Percentiles rank a stretch among this genome's conserved stretches.
Conservation (phyloP, 2,113 vertebrate species). For the Chaetura pelagica region DNA sequence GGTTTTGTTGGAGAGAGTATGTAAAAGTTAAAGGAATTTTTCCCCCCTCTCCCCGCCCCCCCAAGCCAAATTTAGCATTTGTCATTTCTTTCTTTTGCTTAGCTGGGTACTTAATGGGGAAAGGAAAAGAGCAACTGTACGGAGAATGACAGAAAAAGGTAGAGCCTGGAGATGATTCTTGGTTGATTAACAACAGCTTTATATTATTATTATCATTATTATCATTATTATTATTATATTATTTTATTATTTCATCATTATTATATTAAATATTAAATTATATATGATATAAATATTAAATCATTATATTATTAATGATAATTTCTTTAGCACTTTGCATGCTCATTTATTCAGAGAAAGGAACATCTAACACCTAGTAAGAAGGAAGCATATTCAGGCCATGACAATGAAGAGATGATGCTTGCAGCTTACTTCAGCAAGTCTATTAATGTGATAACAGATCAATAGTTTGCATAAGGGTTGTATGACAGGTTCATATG, state of each 20-base stretch:
- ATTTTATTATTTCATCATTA: no score
- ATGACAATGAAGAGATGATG: neutral
- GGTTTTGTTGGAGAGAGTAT: neutral
- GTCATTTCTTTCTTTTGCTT: neutral
- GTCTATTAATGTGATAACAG: neutral
- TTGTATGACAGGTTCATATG: neutral
- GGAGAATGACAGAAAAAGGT: neutral
- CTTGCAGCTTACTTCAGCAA: neutral
- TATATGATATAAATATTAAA: no score
- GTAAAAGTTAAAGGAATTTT: neutral
- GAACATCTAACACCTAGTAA: neutral
- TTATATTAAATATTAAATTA: no score
- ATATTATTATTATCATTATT: no score
- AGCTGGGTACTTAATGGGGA: neutral
- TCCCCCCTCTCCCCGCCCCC: no score
- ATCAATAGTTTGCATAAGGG: neutral
- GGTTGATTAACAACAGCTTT: neutral
- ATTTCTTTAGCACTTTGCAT: neutral
- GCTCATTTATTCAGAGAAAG: neutral
- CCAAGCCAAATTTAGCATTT: neutral
- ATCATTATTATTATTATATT: no score
- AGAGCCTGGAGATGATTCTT: neutral
- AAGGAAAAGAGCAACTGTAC: neutral
- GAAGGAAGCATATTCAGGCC: neutral
- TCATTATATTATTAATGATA: neutral